Percentiles rank a stretch among this genome's conserved stretches.
These are phyloP conservation scores for Zosterops lateralis DNA, from an alignment of 2,113 vertebrate species.

Conservation along the genomic window DNA sequence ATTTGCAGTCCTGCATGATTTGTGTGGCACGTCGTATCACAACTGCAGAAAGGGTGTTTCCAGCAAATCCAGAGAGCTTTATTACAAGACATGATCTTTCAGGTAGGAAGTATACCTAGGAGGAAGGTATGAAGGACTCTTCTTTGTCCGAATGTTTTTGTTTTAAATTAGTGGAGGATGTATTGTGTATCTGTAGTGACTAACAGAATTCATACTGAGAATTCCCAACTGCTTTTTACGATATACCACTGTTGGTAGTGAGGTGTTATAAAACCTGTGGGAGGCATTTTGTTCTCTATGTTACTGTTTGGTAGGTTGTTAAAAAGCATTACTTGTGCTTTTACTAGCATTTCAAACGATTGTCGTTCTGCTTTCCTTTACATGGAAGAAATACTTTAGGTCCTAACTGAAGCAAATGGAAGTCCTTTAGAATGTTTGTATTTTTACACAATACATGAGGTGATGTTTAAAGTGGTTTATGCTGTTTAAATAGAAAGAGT, in stretches of 20 bases:
- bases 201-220: background rate
- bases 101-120: constrained; percentile 74
- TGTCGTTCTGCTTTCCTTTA: background rate
- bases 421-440: background rate
- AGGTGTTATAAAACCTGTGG: background rate
- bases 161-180: background rate
- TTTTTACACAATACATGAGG: background rate
- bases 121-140: background rate
- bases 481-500: background rate
- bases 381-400: background rate
- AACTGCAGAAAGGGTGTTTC: constrained; percentile 82
- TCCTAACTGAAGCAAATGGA: background rate
- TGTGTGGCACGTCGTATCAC: constrained; percentile 92
- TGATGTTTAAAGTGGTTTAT: background rate
- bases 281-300: background rate
- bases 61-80: constrained; percentile 85
- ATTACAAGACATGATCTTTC: constrained; percentile 94
- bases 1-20: constrained; percentile 98
- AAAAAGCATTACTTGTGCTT: background rate
- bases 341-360: background rate
- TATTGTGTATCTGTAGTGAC: background rate
- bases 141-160: background rate
- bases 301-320: background rate
- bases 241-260: background rate
- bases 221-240: background rate